Evolutionary conservation across 2,113 vertebrate species (phyloP), one percentile per base, ranked within the genome.

Genomic region (Pogona vitticeps): DNA sequence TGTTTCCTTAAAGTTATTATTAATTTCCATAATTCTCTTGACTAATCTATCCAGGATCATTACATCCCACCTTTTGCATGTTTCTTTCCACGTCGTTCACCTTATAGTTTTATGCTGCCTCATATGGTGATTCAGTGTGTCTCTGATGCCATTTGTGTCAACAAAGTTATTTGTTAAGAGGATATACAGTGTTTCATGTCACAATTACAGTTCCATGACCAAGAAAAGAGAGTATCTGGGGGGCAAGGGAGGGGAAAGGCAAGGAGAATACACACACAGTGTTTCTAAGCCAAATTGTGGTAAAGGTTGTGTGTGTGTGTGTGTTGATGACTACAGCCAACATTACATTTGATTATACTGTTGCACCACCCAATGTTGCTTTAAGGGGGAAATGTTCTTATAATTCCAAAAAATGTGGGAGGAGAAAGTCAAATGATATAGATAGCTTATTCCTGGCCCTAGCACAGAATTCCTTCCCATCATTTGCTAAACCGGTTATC

Each of bases 361-460:
- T 76, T 87, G 61, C 12, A 84, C 59, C 61, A 89, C 42, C 82
- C 7, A 40, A 89, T 85, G 76, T 2, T 76, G 17, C 31, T 56
- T 72, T 72, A 85, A 92, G 90, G 77, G 42, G 90, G 63, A 46
- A 80, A 63, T 17, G 7, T 85, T 84, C 65, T 88, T 59, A 15
- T 76, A 68, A 67, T 70, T 70, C n/a, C 6, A 76, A 8, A 21
- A 42, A 46, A 18, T 33, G 38, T 70, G 56, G 83, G 78, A 73
- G 56, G 59, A 88, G 40, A 18, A 28, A 76, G 77, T 59, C 73
- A 89, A 76, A 82, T 84, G 83, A 61, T 86, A 59, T 31, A 59
- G 33, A 46, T 61, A 63, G 12, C n/a, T 79, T 67, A n/a, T 88
- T 88, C 87, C 88, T 88, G 90, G 61, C 18, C 18, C 56, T 80